Evolutionary conservation across 2,888 invertebrate species (phyloP), one percentile per base, ranked within the genome.

Genomic region (Sphaeridia pumilis): DNA sequence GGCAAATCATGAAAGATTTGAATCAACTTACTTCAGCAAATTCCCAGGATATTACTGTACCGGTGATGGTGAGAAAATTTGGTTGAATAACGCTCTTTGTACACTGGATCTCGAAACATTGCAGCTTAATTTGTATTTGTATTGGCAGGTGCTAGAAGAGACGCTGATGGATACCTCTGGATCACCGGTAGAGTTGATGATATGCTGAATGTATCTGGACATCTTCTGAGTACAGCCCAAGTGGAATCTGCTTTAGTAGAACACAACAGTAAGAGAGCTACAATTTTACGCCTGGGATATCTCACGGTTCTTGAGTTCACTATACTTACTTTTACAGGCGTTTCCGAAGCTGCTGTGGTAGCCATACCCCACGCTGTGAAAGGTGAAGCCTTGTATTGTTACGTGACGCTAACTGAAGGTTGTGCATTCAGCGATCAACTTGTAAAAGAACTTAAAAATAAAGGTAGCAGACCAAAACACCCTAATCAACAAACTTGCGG

Each of bases 121-220:
- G n/a, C 20, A 4, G 3, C 36, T 12, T 17, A 14, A 17, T 22
- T 12, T 14, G n/a, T n/a, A n/a, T 31, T 10, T 31, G 31, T 31
- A 10, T 31, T 65, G 69, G 22, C 69, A 93, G 93, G 93, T 52
- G 93, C 90, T 0, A 78, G 79, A 63, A 77, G 92, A 54, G 97
- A 98, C 70, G 78, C 83, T 22, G 95, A 98, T 70, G 95, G 95
- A 0, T 93, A 92, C 70, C 74, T 92, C 52, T 94, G 93, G 93
- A 84, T 97, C 55, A 95, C 94, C 0, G 95, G 95, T 0, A 82
- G 95, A 54, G 87, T 95, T 35, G 97, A 98, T 70, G 98, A 98
- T 71, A 94, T 98, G 90, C 75, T 98, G 63, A 98, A 98, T 72
- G 95, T 98, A 7, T 94, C 93, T 2, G 98, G 97, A 0, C 97